Base-by-base conservation (phyloP, 2,113 vertebrate species). In the Verasper variegatus region DNA sequence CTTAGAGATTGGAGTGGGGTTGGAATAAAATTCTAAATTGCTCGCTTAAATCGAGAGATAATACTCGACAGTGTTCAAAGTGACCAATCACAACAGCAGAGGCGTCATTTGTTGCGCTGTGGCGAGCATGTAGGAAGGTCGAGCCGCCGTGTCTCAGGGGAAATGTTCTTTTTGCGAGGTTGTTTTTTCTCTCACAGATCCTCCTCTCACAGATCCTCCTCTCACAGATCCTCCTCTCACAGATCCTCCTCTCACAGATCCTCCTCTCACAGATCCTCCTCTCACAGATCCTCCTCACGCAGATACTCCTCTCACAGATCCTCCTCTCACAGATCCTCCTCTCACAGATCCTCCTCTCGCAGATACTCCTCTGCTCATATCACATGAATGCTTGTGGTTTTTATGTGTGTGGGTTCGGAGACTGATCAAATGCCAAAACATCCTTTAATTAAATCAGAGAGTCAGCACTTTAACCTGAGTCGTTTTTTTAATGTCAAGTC, bases 381-480 rank as follows among this genome's bases (percentile, higher is more conserved):
- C 45, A 47, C 45, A 47, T 5, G 12, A 12, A 12, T 15, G 18
- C 17, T 18, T 51, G 47, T 20, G 47, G 18, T 6, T 18, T 3
- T 51, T 18, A 18, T 55, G 52, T 55, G 52, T 15, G 14, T 21
- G 12, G 52, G 52, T 55, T 52, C 8, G 5, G 66, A 81, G 58
- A 49, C 40, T 12, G 40, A 42, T 42, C 40, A 42, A 42, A 42
- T 42, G 40, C 40, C 40, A 74, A 72, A 75, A 75, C 52, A 68
- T 76, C 6, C 47, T 78, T 71, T 26, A 62, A 68, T 76, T 26
- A 14, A 67, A 71, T 55, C 15, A 57, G 23, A 40, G 5, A 40
- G 5, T 59, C n/a, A 21, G 21, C 21, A 14, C 45, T 58, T 52
- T 68, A 31, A 31, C 42, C 27, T 62, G 1, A 66, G n/a, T 55